A percentile compares a stretch with the other conserved stretches of the same genome.
Evolutionary conservation across 2,113 vertebrate species (phyloP).

Genomic region (Eulemur macaco): DNA sequence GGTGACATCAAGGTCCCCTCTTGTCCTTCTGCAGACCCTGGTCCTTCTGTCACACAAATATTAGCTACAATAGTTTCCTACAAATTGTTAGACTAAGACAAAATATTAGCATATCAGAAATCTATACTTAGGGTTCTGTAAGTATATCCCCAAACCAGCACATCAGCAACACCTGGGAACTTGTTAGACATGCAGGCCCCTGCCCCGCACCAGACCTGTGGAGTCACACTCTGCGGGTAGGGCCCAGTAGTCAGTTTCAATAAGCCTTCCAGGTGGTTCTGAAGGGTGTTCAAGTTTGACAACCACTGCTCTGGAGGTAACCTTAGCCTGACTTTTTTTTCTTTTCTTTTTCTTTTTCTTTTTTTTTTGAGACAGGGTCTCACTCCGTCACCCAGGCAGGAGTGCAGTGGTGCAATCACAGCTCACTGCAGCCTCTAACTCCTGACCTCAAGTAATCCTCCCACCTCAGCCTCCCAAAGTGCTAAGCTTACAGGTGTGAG

Average conservation of each 20-base stretch:
- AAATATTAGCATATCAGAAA: not conserved
- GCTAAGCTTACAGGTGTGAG: no score
- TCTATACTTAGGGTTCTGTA: not conserved
- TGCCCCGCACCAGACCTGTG: not conserved
- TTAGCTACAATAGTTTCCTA: not conserved
- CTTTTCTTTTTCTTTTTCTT: no score
- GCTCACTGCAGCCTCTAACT: no score
- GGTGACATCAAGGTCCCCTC: not conserved
- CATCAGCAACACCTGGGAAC: not conserved
- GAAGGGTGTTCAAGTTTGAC: not conserved
- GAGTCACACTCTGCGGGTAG: not conserved
- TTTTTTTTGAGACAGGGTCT: no score
- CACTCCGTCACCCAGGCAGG: no score
- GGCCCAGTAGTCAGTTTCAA: no score
- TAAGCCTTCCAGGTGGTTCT: not conserved
- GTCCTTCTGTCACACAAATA: not conserved
- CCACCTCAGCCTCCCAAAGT: no score
- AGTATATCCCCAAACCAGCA: no score
- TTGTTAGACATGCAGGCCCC: not conserved
- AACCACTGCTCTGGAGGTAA: no score
- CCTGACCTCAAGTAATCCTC: no score
- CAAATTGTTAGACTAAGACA: not conserved
- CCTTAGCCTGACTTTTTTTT: not conserved
- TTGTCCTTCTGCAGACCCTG: not conserved
- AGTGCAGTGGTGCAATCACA: no score